Evolutionary conservation across 1,140 invertebrate species (phyloP).

Genomic region (Drosophila nigrodunni): DNA sequence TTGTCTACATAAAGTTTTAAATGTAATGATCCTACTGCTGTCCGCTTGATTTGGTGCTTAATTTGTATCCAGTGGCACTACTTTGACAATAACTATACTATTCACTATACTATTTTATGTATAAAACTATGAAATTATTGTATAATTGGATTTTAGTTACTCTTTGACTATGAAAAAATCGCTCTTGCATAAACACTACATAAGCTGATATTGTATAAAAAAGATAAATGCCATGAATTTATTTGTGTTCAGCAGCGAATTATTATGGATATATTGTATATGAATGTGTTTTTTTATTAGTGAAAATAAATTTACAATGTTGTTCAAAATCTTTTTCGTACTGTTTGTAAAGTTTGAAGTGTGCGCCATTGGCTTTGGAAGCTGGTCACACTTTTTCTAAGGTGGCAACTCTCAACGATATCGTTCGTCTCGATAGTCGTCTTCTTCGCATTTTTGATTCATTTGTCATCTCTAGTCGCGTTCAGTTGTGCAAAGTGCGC

Average conservation of each 20-base stretch:
- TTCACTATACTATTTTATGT: slow-evolving; percentile 46
- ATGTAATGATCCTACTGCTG: slow-evolving; percentile 30
- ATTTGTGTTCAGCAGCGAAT: slow-evolving; percentile 59
- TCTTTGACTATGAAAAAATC: slow-evolving; percentile 27
- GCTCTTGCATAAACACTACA: not conserved
- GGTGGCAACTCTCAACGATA: slow-evolving; percentile 17
- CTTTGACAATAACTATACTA: slow-evolving; percentile 64
- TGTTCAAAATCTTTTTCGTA: not conserved
- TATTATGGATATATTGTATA: slow-evolving; percentile 57
- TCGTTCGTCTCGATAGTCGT: not conserved
- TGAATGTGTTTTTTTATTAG: slow-evolving; percentile 65
- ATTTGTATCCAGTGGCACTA: slow-evolving; percentile 40
- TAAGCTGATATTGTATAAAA: slow-evolving; percentile 46
- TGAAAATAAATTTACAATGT: slow-evolving; percentile 65
- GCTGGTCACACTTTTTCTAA: not conserved
- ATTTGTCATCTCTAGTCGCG: slow-evolving; percentile 40
- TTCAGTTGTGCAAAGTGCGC: slow-evolving; percentile 50
- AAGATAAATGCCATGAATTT: slow-evolving; percentile 51
- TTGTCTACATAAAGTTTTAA: slow-evolving; percentile 44
- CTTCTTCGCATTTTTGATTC: not conserved
- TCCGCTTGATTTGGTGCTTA: slow-evolving; percentile 21
- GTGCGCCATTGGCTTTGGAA: not conserved
- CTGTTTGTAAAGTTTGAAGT: slow-evolving; percentile 12
- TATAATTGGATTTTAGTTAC: slow-evolving; percentile 17
- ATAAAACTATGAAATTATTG: slow-evolving; percentile 32